A percentile compares a stretch with the other conserved stretches of the same genome.
Evolutionary conservation across 2,797 vertebrate species (phyloP).

Genomic region (Rhynchonycteris naso): DNA sequence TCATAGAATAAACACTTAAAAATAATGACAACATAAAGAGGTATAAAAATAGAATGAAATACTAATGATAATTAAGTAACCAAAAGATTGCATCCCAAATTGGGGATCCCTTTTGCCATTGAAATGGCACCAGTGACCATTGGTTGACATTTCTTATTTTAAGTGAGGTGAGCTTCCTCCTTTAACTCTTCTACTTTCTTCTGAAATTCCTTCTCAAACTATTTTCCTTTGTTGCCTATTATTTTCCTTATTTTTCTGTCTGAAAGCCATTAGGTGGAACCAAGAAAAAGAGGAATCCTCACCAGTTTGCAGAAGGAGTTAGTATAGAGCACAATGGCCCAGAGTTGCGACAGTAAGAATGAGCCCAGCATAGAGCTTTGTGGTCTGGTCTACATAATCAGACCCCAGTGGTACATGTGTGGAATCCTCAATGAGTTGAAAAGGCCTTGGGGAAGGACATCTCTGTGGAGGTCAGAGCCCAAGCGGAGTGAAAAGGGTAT

Average conservation of each 20-base stretch:
- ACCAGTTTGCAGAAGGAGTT: not conserved
- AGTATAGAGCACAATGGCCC: no score
- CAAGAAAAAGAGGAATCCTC: not conserved
- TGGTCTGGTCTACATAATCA: not conserved
- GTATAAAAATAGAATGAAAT: not conserved
- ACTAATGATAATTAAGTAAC: not conserved
- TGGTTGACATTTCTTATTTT: not conserved
- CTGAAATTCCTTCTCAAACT: not conserved
- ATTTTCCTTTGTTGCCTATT: not conserved
- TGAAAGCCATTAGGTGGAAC: not conserved
- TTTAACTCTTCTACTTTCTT: not conserved
- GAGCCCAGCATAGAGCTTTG: accelerated
- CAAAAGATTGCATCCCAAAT: not conserved
- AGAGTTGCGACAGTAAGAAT: not conserved
- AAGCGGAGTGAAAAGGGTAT: not conserved
- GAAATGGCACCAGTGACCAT: not conserved
- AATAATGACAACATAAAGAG: not conserved
- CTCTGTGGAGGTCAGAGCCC: not conserved
- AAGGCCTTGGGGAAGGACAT: not conserved
- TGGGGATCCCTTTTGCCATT: not conserved
- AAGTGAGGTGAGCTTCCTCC: not conserved
- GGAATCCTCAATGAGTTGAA: not conserved
- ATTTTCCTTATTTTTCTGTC: no score
- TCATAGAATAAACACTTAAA: not conserved
- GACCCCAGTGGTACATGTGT: no score